These are phyloP conservation scores for Thunnus albacares DNA, from an alignment of 2,797 vertebrate genomes.

Conservation along the genomic window DNA sequence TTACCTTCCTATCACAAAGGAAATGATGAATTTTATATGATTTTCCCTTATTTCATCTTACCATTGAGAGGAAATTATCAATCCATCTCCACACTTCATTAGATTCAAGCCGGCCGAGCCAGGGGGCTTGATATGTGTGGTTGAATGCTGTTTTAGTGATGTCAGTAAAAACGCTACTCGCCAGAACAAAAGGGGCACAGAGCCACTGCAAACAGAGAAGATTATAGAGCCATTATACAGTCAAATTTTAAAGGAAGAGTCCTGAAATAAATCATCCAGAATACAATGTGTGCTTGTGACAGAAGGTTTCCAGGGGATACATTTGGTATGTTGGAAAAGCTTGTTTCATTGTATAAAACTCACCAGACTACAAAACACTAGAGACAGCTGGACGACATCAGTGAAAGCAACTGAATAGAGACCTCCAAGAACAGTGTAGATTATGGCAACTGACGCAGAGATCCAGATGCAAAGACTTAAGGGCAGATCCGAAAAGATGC, in stretches of 20 bases:
- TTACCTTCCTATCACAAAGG: too few relatives aligned
- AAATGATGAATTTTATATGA: too few relatives aligned
- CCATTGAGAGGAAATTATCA: conserved; percentile 66
- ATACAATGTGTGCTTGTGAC: too few relatives aligned
- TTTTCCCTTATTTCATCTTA: conserved; percentile 25
- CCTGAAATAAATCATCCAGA: too few relatives aligned
- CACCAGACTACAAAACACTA: conserved; percentile 15
- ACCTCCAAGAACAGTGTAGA: conserved; percentile 84
- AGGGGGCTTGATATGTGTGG: conserved; percentile 73
- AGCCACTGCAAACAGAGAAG: conserved; percentile 46
- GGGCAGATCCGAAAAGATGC: conserved; percentile 76
- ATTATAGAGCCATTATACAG: too few relatives aligned
- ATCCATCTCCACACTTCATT: conserved; percentile 76
- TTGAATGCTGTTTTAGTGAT: conserved; percentile 78
- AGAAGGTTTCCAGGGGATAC: too few relatives aligned
- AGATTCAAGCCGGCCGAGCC: conserved; percentile 77
- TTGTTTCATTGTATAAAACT: neutral
- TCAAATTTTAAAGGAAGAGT: too few relatives aligned
- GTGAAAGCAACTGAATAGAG: conserved; percentile 77
- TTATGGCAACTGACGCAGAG: conserved; percentile 77
- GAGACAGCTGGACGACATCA: conserved; percentile 73
- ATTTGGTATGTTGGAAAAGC: too few relatives aligned
- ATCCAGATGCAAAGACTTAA: conserved; percentile 74
- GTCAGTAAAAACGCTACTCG: conserved; percentile 55
- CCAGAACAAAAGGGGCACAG: conserved; percentile 80